phyloP scores from a whole-genome alignment of 2,797 vertebrate species.

The Lagocephalus sceleratus region DNA sequence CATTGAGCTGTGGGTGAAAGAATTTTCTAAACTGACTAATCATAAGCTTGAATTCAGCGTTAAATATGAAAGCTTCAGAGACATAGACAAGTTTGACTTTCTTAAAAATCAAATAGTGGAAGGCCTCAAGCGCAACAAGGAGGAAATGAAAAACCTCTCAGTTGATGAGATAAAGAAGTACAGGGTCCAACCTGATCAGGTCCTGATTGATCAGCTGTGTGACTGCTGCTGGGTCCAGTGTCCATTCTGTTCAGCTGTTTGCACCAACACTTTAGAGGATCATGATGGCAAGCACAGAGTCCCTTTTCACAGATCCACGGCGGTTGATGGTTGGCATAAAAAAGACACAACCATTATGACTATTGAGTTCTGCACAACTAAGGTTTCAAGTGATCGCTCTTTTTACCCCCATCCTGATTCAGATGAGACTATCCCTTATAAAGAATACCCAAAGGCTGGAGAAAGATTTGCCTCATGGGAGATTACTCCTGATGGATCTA shows the following conservation, averaged over 20 bases:
- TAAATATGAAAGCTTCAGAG: slow-evolving; percentile 28
- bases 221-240: slow-evolving; percentile 63
- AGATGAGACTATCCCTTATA: background rate
- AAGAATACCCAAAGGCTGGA: slow-evolving; percentile 42
- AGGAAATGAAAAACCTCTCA: slow-evolving; percentile 10
- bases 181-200: slow-evolving; percentile 38
- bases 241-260: too few relatives aligned
- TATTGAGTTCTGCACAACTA: slow-evolving; percentile 44
- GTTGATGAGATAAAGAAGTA: slow-evolving; percentile 27
- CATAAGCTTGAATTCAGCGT: slow-evolving; percentile 43
- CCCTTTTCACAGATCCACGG: slow-evolving; percentile 46
- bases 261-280: too few relatives aligned
- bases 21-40: too few relatives aligned
- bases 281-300: too few relatives aligned
- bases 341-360: background rate
- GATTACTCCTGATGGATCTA: too few relatives aligned
- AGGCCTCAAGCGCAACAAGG: background rate
- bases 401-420: background rate
- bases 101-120: slow-evolving; percentile 28
- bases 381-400: slow-evolving; percentile 10
- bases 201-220: slow-evolving; percentile 62
- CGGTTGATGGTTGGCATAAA: slow-evolving; percentile 3
- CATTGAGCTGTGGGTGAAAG: too few relatives aligned
- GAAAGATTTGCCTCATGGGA: too few relatives aligned
- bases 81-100: slow-evolving; percentile 32